Percentiles rank a stretch among this genome's conserved stretches.
These are phyloP conservation scores for Tautogolabrus adspersus DNA, from an alignment of 2,113 vertebrate species.

Conservation along the genomic window DNA sequence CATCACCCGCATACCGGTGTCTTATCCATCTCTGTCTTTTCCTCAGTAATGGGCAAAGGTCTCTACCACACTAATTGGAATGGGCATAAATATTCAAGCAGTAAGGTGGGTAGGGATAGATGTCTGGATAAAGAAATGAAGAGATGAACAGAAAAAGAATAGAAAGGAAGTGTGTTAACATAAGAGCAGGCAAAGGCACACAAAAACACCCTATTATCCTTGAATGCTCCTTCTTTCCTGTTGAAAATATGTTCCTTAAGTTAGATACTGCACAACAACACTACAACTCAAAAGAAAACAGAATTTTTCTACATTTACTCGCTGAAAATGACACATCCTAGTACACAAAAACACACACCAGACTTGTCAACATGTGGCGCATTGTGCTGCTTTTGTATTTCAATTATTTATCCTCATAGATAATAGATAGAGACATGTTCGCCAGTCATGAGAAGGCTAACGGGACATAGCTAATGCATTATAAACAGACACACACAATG, in stretches of 20 bases:
- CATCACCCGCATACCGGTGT: slow-evolving; percentile 40
- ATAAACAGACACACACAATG: slow-evolving; percentile 57
- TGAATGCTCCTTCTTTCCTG: slow-evolving; percentile 12
- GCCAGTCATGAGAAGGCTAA: slow-evolving; percentile 78
- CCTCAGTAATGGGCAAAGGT: slow-evolving; percentile 65
- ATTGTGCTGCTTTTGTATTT: slow-evolving; percentile 72
- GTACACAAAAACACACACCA: slow-evolving; percentile 45
- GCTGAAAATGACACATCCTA: slow-evolving; percentile 17
- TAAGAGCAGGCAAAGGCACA: slow-evolving; percentile 4
- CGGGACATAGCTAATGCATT: slow-evolving; percentile 74
- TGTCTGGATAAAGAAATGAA: slow-evolving; percentile 46
- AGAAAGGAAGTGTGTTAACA: background rate
- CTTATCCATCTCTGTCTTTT: slow-evolving; percentile 40
- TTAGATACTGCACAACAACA: slow-evolving; percentile 5
- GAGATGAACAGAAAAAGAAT: background rate
- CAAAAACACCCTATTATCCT: background rate
- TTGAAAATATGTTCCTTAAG: background rate
- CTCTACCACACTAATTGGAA: slow-evolving; percentile 77
- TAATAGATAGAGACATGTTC: slow-evolving; percentile 78
- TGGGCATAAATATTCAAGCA: slow-evolving; percentile 80
- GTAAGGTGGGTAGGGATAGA: slow-evolving; percentile 54
- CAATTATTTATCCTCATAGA: slow-evolving; percentile 81
- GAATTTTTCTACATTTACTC: slow-evolving; percentile 16
- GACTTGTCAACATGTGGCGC: slow-evolving; percentile 74
- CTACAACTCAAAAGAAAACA: background rate